Base-by-base conservation (phyloP, 2,113 vertebrate species). In the Cettia cetti region DNA sequence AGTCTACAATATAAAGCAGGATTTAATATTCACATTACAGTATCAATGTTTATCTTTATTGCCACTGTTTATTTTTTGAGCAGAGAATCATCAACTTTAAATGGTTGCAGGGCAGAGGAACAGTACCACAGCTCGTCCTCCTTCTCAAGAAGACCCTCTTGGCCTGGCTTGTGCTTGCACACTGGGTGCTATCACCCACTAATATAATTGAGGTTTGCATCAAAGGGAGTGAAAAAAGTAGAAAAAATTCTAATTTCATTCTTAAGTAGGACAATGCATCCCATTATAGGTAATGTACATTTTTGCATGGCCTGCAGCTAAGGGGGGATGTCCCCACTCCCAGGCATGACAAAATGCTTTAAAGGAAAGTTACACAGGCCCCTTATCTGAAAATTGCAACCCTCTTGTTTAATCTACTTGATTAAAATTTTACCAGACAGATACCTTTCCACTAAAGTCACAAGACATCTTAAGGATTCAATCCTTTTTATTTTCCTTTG, bases 131-230 rank as follows among this genome's bases (percentile, higher is more conserved):
- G 56, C 1, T 52, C 8, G 26, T 30, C 10, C 20, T 49, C 45
- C 28, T 26, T 30, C 69, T 52, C 39, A 68, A 27, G 23, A 42
- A 3, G 6, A 8, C 3, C 4, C 52, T 53, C 24, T 60, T 3
- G 4, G 1, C 19, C 35, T 21, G 31, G 33, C 57, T 61, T 16
- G 3, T n/a, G 13, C 22, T 86, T 20, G 13, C 17, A 56, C 33
- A 11, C 24, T 20, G 27, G 10, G 3, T 52, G 31, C 75, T 37
- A 4, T 6, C 4, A 4, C 18, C 37, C 37, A 56, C 10, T 26
- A 56, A 24, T 0, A 1, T 12, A 54, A 23, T 0, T 1, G 4
- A 75, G 15, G 37, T 37, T 60, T 52, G 27, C 17, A 52, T 23
- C 33, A 45, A 82, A 94, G 35, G 4, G 45, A 45, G 11, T 4